Evolutionary conservation across 2,888 invertebrate species (phyloP), one percentile per base, ranked within the genome.

Genomic region (Tholera decimalis): DNA sequence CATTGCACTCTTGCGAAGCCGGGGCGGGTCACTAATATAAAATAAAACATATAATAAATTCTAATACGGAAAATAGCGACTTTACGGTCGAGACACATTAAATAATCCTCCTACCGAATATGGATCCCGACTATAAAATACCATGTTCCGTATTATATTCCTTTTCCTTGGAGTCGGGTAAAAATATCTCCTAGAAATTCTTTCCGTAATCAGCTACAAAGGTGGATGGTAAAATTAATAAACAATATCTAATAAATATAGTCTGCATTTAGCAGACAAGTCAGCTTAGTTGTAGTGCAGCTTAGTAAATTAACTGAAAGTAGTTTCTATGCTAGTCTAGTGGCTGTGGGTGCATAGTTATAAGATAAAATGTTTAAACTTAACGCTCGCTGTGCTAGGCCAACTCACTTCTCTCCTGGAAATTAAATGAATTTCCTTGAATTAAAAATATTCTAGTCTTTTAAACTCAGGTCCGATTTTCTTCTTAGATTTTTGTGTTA

Each of bases 291-390:
- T 62, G 55, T 46, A 50, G 55, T 77, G n/a, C n/a, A n/a, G 79
- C 72, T 72, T 67, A 79, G 67, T 79, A 79, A 77, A 79, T 79
- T 79, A 76, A 64, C 53, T 76, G 28, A 56, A 58, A 71, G 44
- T 63, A 61, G 66, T 41, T 70, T 55, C 30, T 55, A 55, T 62
- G 75, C 54, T 47, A 79, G 58, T 64, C 35, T 62, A 49, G 64
- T 58, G 55, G 51, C 57, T 37, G 64, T 58, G 55, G 51, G 60
- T 37, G 62, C 51, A 56, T 56, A 61, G 60, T 63, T 76, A 66
- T 68, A 73, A 77, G 77, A 65, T 58, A 47, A 68, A 79, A 73
- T 77, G 68, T 65, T 67, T 72, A 64, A 79, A 65, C 33, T 54
- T 44, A 69, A 58, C 26, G 30, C 24, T 54, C 33, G 37, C 24